Base-by-base conservation (phyloP, 2,797 vertebrate species). In the Peromyscus aztecus region DNA sequence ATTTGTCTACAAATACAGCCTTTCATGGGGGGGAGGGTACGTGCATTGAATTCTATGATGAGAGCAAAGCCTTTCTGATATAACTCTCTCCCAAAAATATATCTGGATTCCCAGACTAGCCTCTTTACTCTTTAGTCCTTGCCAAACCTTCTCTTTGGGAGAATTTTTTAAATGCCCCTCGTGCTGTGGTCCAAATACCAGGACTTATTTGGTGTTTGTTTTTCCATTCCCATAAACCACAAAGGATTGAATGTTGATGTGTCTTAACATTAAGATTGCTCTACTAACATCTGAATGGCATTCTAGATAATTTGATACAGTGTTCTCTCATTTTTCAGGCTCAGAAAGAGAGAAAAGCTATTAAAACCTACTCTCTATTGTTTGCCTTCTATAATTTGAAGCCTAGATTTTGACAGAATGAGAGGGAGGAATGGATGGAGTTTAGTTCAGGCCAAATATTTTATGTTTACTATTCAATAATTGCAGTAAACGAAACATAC, bases 231-330 rank as follows among this genome's bases (percentile, higher is more conserved):
- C 91, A 93, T 88, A 97, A 96, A 96, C 96, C 95, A 87, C 96
- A 95, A 57, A 96, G 92, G 94, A 96, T 93, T 93, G 91, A 57
- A 96, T 92, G 76, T 90, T 95, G 89, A 69, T 89, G n/a, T 89
- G 87, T 96, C 84, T 96, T 92, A 90, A 57, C 63, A 77, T 91
- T 82, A 94, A 91, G 92, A 95, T 90, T 63, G 94, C 92, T 94
- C 91, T 96, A 89, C 91, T 96, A 86, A 95, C 96, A 96, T 96
- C 96, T 97, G 95, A 98, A 82, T 97, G 95, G 69, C 92, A 96
- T 97, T 96, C 87, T 49, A 90, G 84, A 59, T 94, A 96, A 95
- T 97, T 69, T 61, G 83, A 91, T 92, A 75, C 82, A 92, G 59
- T 21, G 55, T 94, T 93, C 85, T 43, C 34, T 77, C 49, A 87